A percentile compares a stretch with the other conserved stretches of the same genome.
These are phyloP conservation scores for Apodemia hepburni DNA, from an alignment of 2,888 invertebrate species.

Conservation along the genomic window DNA sequence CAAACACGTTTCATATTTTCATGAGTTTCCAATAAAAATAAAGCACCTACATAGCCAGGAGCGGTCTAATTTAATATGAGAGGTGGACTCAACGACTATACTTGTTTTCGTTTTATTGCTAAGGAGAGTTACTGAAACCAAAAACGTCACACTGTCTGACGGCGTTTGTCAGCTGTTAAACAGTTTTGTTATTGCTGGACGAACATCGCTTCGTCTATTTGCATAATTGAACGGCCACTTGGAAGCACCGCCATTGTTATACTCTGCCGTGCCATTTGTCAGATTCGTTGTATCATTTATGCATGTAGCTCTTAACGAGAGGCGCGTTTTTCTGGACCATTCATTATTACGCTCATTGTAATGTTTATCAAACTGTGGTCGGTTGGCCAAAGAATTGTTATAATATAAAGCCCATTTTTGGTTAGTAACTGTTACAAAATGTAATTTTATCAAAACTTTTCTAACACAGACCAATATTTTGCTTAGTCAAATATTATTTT, in stretches of 20 bases:
- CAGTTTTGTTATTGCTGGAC: constrained; percentile 77
- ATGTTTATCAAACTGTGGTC: constrained; percentile 60
- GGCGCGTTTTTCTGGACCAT: constrained; percentile 70
- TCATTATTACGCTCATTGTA: constrained; percentile 74
- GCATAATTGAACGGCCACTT: constrained; percentile 81
- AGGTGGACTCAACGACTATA: constrained; percentile 58
- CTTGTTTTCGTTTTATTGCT: constrained; percentile 71
- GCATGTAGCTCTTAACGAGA: constrained; percentile 75
- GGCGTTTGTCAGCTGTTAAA: constrained; percentile 76
- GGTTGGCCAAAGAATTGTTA: constrained; percentile 54
- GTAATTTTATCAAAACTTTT: too few relatives aligned
- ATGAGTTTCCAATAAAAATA: constrained; percentile 78
- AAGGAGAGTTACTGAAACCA: constrained; percentile 61
- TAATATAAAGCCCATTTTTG: constrained; percentile 20
- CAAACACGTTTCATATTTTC: constrained; percentile 72
- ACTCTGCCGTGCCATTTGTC: constrained; percentile 78
- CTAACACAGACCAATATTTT: too few relatives aligned
- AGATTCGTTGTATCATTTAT: constrained; percentile 78
- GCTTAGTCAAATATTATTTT: too few relatives aligned
- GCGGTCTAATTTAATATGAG: constrained; percentile 76
- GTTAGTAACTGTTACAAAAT: too few relatives aligned
- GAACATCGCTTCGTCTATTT: constrained; percentile 73
- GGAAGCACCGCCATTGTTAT: constrained; percentile 77
- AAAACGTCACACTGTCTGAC: constrained; percentile 56
- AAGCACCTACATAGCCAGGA: constrained; percentile 62